A percentile compares a stretch with the other conserved stretches of the same genome.
These are phyloP conservation scores for Cyclopterus lumpus DNA, from an alignment of 2,797 vertebrate species.

Conservation along the genomic window DNA sequence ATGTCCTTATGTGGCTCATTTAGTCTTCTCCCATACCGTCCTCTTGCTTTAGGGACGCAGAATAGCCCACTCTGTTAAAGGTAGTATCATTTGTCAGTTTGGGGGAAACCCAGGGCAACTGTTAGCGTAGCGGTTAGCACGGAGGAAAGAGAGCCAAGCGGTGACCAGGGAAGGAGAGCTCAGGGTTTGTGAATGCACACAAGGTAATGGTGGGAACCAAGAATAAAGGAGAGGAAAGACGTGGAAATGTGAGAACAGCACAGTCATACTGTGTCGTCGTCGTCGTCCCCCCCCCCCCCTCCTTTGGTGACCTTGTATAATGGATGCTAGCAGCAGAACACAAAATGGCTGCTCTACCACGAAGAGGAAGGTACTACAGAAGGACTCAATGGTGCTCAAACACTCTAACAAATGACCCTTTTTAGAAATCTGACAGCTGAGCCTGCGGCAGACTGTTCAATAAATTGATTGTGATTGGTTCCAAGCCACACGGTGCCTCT, in stretches of 20 bases:
- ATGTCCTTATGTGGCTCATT: not conserved
- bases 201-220: constrained; percentile 33
- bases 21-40: constrained; percentile 5
- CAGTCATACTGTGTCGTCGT: not conserved
- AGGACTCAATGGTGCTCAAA: not conserved
- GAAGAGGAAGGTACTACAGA: not conserved
- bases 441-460: not conserved
- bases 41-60: constrained; percentile 4
- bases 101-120: constrained; percentile 22
- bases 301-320: constrained; percentile 52
- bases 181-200: constrained; percentile 27
- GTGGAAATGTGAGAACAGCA: constrained; percentile 41
- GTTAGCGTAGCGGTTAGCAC: not conserved
- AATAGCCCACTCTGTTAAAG: not conserved
- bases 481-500: not conserved
- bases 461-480: not conserved
- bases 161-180: constrained; percentile 8
- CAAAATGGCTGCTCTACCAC: constrained; percentile 48
- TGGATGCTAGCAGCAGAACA: constrained; percentile 31
- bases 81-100: constrained; percentile 14
- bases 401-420: not conserved
- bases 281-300: not conserved
- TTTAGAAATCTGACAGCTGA: not conserved
- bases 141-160: constrained; percentile 1
- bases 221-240: constrained; percentile 24